Conservation (phyloP, 1,140 invertebrate genomes). For the Nomia melanderi region DNA sequence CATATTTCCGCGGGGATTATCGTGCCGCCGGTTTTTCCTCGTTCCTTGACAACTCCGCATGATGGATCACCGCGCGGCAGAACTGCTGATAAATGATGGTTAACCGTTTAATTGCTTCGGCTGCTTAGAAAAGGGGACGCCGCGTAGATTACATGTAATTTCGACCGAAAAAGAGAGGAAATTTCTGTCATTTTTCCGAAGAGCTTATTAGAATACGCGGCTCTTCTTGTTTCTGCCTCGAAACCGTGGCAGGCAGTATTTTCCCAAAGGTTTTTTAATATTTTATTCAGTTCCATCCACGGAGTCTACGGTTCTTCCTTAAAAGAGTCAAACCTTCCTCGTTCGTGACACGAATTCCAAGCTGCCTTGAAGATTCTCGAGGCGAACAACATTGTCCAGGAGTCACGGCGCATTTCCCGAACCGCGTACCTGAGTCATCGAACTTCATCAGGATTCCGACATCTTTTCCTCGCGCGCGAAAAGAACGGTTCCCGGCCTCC, state of each 20-base stretch:
- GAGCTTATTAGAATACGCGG: too few relatives aligned
- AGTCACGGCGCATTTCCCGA: not conserved
- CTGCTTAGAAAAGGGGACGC: too few relatives aligned
- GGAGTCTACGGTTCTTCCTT: too few relatives aligned
- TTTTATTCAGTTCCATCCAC: too few relatives aligned
- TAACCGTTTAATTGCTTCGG: not conserved
- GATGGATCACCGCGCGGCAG: not conserved
- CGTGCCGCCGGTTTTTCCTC: not conserved
- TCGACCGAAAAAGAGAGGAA: too few relatives aligned
- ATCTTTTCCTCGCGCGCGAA: not conserved
- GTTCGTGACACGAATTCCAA: too few relatives aligned
- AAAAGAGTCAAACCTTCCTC: too few relatives aligned
- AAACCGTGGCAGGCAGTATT: too few relatives aligned
- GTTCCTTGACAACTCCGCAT: not conserved
- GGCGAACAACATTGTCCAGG: not conserved
- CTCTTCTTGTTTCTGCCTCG: too few relatives aligned
- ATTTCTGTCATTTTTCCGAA: too few relatives aligned
- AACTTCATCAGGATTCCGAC: constrained; percentile 13
- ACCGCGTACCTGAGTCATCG: constrained; percentile 12
- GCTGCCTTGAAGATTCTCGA: not conserved
- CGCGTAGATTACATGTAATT: too few relatives aligned
- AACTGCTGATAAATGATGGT: not conserved
- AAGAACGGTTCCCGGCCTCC: not conserved
- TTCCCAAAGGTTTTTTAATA: too few relatives aligned
- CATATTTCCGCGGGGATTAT: not conserved